phyloP scores from a whole-genome alignment of 2,888 invertebrate genomes.

The Protula sp. region DNA sequence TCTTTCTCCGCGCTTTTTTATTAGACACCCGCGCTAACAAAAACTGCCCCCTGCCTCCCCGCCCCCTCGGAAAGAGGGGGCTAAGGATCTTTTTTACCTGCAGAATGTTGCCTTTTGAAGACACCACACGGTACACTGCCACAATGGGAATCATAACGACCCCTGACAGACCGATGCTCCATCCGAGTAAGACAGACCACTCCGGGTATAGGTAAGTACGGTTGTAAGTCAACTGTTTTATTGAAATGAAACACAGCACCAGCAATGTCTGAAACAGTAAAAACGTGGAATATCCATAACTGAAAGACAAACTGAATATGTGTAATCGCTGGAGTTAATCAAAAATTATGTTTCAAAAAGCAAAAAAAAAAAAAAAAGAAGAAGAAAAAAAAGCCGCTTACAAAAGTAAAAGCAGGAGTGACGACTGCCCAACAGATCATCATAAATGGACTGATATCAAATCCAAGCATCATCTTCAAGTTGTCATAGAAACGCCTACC shows the following conservation, averaged over 20 bases:
- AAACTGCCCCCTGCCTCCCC: too few species aligned
- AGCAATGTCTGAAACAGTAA: neutral
- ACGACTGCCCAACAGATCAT: slow-evolving; percentile 33
- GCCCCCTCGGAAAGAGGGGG: too few species aligned
- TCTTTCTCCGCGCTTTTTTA: too few species aligned
- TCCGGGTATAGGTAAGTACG: neutral
- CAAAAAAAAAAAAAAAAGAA: too few species aligned
- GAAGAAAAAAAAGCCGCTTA: too few species aligned
- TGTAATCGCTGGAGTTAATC: too few species aligned
- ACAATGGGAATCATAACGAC: neutral
- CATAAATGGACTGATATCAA: slow-evolving; percentile 46
- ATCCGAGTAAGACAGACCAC: neutral
- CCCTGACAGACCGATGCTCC: neutral
- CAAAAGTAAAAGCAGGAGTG: slow-evolving; percentile 37
- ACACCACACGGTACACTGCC: neutral
- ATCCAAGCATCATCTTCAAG: slow-evolving; percentile 75
- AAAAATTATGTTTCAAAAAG: too few species aligned
- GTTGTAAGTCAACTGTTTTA: neutral
- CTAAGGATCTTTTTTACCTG: neutral
- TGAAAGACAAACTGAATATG: too few species aligned
- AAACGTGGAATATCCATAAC: too few species aligned
- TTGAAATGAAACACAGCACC: neutral
- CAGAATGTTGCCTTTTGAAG: neutral
- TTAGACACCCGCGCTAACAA: too few species aligned
- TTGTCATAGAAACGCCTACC: slow-evolving; percentile 63